phyloP scores from a whole-genome alignment of 1,140 invertebrate genomes.

The Episyrphus balteatus region DNA sequence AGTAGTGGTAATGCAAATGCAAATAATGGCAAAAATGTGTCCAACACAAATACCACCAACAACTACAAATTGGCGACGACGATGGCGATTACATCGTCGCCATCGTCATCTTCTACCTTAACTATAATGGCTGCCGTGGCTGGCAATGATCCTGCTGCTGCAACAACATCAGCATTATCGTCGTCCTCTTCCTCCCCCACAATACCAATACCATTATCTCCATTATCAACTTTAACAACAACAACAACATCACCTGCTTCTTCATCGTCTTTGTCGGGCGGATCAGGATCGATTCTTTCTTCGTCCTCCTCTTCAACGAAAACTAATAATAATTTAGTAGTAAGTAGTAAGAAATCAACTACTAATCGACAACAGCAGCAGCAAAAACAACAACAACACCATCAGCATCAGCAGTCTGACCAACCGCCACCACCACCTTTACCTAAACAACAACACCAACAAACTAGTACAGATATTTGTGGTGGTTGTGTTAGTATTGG shows the following conservation, averaged over 20 bases:
- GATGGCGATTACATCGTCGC: not conserved
- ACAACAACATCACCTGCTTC: conserved; percentile 1
- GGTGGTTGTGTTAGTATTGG: too few species aligned
- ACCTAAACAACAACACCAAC: too few species aligned
- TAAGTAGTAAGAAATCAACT: too few species aligned
- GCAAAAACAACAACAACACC: conserved; percentile 3
- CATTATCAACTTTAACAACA: conserved; percentile 1
- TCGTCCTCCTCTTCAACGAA: too few species aligned
- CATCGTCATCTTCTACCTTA: not conserved
- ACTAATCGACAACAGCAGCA: not conserved
- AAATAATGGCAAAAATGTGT: not conserved
- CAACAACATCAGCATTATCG: too few species aligned
- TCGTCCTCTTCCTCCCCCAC: too few species aligned
- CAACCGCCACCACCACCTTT: conserved; percentile 8
- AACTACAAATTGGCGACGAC: not conserved
- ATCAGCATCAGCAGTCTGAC: conserved; percentile 5
- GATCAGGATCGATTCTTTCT: too few species aligned
- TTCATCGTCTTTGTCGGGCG: too few species aligned
- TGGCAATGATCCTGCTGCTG: not conserved
- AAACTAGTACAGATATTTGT: too few species aligned
- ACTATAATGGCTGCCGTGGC: not conserved
- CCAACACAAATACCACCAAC: not conserved
- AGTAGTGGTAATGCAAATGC: not conserved
- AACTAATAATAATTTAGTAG: too few species aligned
- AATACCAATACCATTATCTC: too few species aligned